These are phyloP conservation scores for Oophaga sylvatica DNA, from an alignment of 2,797 vertebrate species.

Conservation along the genomic window DNA sequence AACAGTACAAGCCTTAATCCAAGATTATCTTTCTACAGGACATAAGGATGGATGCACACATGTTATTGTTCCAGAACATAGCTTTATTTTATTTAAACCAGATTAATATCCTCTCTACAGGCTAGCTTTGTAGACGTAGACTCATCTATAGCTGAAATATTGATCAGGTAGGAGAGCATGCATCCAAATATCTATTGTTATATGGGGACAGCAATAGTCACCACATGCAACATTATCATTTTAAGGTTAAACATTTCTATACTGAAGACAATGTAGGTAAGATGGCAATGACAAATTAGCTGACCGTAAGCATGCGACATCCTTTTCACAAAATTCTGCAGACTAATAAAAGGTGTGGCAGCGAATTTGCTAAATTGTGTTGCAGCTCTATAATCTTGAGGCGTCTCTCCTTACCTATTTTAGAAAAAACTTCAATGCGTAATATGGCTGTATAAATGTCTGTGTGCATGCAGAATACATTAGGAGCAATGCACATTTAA, in stretches of 20 bases:
- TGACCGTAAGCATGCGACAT: conserved; percentile 16
- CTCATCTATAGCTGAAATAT: background rate
- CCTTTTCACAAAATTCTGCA: conserved; percentile 24
- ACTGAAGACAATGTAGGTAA: background rate
- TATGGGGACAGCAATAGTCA: background rate
- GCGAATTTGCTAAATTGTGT: conserved; percentile 17
- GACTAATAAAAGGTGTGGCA: conserved; percentile 57
- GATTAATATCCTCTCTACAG: no score
- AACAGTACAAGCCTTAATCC: conserved; percentile 18
- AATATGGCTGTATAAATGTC: background rate
- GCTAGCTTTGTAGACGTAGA: background rate
- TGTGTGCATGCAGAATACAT: no score
- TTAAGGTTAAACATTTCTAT: background rate
- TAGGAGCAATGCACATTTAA: no score
- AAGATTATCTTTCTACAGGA: conserved; percentile 7
- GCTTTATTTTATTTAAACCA: background rate
- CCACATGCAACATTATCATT: background rate
- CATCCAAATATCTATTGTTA: background rate
- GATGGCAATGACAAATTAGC: background rate
- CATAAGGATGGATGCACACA: background rate
- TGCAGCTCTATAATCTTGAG: background rate
- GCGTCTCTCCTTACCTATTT: background rate
- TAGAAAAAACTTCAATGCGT: background rate
- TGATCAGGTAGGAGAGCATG: background rate
- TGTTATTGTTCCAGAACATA: background rate